Conservation (phyloP, 2,888 invertebrate genomes). For the Lottia gigantea region DNA sequence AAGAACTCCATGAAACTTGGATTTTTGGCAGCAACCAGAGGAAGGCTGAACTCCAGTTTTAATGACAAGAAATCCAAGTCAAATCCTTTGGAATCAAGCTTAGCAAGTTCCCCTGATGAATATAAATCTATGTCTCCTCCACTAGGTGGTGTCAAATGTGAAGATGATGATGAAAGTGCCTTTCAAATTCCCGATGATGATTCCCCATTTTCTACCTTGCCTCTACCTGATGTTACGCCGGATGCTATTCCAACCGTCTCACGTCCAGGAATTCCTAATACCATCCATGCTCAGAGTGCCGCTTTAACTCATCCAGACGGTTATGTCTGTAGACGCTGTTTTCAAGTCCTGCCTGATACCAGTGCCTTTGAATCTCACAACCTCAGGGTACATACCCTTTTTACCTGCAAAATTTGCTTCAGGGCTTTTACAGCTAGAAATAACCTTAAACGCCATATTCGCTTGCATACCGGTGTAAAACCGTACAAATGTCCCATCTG, state of each 20-base stretch:
- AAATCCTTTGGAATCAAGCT: neutral
- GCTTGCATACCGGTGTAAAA: conserved; percentile 52
- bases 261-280: conserved; percentile 8
- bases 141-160: neutral
- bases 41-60: neutral
- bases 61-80: neutral
- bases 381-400: conserved; percentile 40
- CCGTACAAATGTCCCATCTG: conserved; percentile 51
- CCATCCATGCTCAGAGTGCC: conserved; percentile 10
- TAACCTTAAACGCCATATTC: conserved; percentile 54
- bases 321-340: conserved; percentile 46
- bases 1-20: neutral
- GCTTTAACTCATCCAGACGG: conserved; percentile 23
- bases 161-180: conserved; percentile 7
- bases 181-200: neutral
- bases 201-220: neutral
- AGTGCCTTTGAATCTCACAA: conserved; percentile 47
- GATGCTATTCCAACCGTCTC: neutral
- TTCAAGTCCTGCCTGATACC: conserved; percentile 35
- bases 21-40: neutral
- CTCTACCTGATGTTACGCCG: neutral
- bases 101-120: neutral
- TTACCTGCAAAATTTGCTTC: conserved; percentile 50
- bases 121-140: neutral
- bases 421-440: conserved; percentile 51